Percentiles rank a stretch among this genome's conserved stretches.
Evolutionary conservation across 2,888 invertebrate genomes (phyloP).

Genomic region (Cephus pygmeus): DNA sequence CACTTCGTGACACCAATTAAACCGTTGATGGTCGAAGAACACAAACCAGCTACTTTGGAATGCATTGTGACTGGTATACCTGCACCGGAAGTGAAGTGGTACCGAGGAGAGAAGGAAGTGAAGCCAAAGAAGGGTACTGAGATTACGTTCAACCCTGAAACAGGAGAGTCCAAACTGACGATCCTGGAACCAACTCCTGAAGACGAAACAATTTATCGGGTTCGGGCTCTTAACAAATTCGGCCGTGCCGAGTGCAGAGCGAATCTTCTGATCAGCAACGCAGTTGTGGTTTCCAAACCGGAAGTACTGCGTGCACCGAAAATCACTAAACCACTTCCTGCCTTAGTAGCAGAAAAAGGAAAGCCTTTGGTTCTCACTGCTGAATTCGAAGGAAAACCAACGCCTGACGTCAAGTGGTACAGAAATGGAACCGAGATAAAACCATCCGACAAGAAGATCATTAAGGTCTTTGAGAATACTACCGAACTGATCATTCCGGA

Average conservation of each 20-base stretch:
- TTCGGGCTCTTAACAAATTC: slow-evolving; percentile 78
- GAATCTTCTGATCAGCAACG: slow-evolving; percentile 74
- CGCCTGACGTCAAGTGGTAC: slow-evolving; percentile 85
- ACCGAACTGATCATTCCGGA: slow-evolving; percentile 76
- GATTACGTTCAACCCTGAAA: slow-evolving; percentile 72
- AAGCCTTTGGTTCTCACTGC: slow-evolving; percentile 78
- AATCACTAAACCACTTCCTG: slow-evolving; percentile 82
- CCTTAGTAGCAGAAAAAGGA: slow-evolving; percentile 77
- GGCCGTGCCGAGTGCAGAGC: slow-evolving; percentile 81
- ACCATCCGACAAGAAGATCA: slow-evolving; percentile 72
- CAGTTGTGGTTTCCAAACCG: slow-evolving; percentile 67
- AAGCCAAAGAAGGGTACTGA: slow-evolving; percentile 70
- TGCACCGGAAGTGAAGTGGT: slow-evolving; percentile 79
- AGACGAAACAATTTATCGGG: slow-evolving; percentile 77
- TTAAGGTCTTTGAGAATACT: slow-evolving; percentile 72
- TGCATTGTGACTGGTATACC: slow-evolving; percentile 79
- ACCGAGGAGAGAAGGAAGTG: slow-evolving; percentile 73
- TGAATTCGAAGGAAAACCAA: slow-evolving; percentile 77
- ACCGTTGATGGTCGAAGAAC: slow-evolving; percentile 74
- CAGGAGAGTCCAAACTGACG: slow-evolving; percentile 74
- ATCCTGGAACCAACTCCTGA: slow-evolving; percentile 74
- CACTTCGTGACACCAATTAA: slow-evolving; percentile 75
- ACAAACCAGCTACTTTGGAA: slow-evolving; percentile 73
- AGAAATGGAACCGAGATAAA: slow-evolving; percentile 83
- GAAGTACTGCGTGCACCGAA: slow-evolving; percentile 75